Percentiles rank a stretch among this genome's conserved stretches.
Evolutionary conservation across 2,113 vertebrate species (phyloP).

Genomic region (Corynorhinus townsendii): DNA sequence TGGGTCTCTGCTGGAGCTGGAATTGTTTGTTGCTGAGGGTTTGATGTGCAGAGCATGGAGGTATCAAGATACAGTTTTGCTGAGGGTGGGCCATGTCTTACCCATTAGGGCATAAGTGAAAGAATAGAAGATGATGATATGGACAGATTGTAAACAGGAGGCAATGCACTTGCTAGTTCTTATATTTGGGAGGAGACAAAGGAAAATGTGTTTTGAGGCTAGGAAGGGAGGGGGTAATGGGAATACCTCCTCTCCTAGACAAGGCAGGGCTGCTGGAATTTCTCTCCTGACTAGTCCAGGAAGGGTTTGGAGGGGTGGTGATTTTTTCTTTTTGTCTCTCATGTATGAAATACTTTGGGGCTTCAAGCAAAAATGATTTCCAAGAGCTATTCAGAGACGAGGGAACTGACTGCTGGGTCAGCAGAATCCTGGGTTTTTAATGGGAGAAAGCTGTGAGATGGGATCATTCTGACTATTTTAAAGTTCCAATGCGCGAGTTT

Average conservation of each 20-base stretch:
- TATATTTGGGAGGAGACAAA: background rate
- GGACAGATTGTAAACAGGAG: background rate
- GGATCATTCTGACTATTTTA: background rate
- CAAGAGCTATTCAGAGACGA: slow-evolving; percentile 3
- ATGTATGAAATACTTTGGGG: slow-evolving; percentile 19
- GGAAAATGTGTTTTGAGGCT: background rate
- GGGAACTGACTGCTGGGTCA: background rate
- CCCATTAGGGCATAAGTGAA: background rate
- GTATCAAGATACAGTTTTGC: background rate
- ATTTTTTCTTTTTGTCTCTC: background rate
- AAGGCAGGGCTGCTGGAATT: background rate
- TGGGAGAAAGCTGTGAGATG: background rate
- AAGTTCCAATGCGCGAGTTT: background rate
- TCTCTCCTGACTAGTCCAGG: background rate
- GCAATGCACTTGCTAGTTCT: background rate
- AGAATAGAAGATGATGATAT: background rate
- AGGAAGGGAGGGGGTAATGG: background rate
- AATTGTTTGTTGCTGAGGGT: background rate
- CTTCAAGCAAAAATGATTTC: background rate
- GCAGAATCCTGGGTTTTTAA: slow-evolving; percentile 21
- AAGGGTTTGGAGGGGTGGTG: background rate
- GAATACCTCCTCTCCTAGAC: background rate
- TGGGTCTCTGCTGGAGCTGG: background rate
- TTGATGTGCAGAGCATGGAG: background rate
- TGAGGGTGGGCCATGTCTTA: background rate